Evolutionary conservation across 2,797 vertebrate genomes (phyloP).

Genomic region (Coregonus suidteri): DNA sequence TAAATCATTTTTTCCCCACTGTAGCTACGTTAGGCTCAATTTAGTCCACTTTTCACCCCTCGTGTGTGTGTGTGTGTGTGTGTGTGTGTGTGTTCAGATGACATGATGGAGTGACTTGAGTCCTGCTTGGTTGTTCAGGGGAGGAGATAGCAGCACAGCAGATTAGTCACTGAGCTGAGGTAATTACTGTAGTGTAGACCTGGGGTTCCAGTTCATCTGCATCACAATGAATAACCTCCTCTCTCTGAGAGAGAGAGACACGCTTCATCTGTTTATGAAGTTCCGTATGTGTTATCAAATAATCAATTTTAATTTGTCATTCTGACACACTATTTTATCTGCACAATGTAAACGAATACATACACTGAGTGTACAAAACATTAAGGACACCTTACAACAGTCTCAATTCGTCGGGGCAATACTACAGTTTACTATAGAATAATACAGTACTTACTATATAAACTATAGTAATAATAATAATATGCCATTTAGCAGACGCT

Average conservation of each 20-base stretch:
- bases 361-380: too few species aligned
- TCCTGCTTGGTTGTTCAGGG: slow-evolving; percentile 13
- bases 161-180: slow-evolving; percentile 32
- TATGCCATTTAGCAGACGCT: too few species aligned
- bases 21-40: too few species aligned
- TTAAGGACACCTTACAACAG: too few species aligned
- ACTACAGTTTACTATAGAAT: too few species aligned
- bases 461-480: too few species aligned
- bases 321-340: not conserved
- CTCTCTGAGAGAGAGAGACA: not conserved
- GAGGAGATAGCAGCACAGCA: slow-evolving; percentile 8
- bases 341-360: too few species aligned
- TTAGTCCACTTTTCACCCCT: too few species aligned
- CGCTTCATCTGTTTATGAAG: not conserved
- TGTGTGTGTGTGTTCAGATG: not conserved
- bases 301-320: slow-evolving; percentile 6
- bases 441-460: too few species aligned
- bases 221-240: slow-evolving; percentile 12
- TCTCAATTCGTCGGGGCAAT: too few species aligned
- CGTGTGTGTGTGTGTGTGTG: slow-evolving; percentile 34
- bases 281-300: not conserved
- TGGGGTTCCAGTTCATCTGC: slow-evolving; percentile 20
- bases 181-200: slow-evolving; percentile 32
- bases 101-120: slow-evolving; percentile 39
- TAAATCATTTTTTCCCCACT: too few species aligned